phyloP scores from a whole-genome alignment of 2,797 vertebrate genomes.

The Sardinella longiceps region DNA sequence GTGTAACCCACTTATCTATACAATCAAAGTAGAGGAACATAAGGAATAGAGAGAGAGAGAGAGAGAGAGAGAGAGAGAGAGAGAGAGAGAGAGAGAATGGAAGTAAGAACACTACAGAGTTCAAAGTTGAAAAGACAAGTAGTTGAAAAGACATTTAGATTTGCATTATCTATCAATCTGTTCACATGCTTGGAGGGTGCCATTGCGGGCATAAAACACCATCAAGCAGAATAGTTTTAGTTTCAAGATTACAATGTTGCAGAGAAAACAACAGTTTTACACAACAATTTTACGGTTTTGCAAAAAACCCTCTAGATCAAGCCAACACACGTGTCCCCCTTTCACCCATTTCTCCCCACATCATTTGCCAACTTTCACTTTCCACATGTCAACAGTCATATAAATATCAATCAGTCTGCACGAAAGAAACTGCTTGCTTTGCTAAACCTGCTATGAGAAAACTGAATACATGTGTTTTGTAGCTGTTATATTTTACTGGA shows the following conservation, averaged over 20 bases:
- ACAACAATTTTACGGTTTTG: neutral
- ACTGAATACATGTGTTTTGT: neutral
- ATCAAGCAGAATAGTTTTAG: neutral
- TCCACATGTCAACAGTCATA: neutral
- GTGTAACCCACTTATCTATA: too few species aligned
- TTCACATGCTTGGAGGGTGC: too few species aligned
- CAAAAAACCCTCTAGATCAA: neutral
- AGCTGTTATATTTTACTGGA: neutral
- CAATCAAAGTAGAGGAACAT: neutral
- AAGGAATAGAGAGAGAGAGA: neutral
- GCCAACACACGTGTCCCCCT: neutral
- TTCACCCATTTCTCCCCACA: neutral
- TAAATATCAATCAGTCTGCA: neutral
- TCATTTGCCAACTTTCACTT: slow-evolving; percentile 3
- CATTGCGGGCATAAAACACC: too few species aligned
- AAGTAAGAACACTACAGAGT: neutral
- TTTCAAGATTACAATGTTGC: neutral
- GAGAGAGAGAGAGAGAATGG: neutral
- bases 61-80: neutral
- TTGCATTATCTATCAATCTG: neutral
- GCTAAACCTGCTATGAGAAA: too few species aligned
- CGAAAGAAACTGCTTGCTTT: too few species aligned
- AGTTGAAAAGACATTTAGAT: neutral
- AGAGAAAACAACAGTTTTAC: neutral
- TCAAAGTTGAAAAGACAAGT: neutral